Base-by-base conservation (phyloP, 2,888 invertebrate species). In the Toxonevra muliebris region DNA sequence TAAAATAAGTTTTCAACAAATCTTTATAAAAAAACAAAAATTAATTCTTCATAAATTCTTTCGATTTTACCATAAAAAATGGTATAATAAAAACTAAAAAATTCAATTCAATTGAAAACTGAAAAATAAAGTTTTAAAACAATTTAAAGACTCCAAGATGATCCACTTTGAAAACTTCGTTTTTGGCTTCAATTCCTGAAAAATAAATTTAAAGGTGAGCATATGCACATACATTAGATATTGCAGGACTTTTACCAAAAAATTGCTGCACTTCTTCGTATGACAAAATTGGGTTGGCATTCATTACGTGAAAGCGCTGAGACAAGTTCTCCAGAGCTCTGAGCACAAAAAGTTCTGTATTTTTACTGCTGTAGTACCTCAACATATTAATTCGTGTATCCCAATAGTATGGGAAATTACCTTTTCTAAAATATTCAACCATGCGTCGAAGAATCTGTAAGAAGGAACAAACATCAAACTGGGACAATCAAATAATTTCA, bases 361-460 rank as follows among this genome's bases (percentile, higher is more conserved):
- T 43, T n/a, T 1, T 13, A 11, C 5, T 65, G 57, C 40, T 61
- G 52, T 41, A 71, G 45, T 54, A 45, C 10, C 43, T 48, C 0
- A 73, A 53, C 1, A 74, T 61, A 60, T 74, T 70, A n/a, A 71
- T 61, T 10, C 43, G 54, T 15, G 20, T 52, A 45, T 73, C 58
- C 70, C 70, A 74, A 66, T 61, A 70, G 52, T 48, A 65, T 1
- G 70, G 71, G 48, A 57, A 69, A 8, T 45, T 20, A 41, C 54
- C 45, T 8, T 13, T 69, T 19, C 60, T 40, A 12, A 73, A 60
- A 57, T 64, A 69, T 0, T 59, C 1, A 5, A 40, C 15, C 17
- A 73, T 45, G 10, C 68, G 71, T 0, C n/a, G n/a, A 10, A 73
- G 9, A n/a, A 69, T 53, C 74, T 74, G 48, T 30, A 72, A 59